A percentile compares a stretch with the other conserved stretches of the same genome.
Conservation (phyloP, 2,797 vertebrate species). For the Margarornis squamiger region DNA sequence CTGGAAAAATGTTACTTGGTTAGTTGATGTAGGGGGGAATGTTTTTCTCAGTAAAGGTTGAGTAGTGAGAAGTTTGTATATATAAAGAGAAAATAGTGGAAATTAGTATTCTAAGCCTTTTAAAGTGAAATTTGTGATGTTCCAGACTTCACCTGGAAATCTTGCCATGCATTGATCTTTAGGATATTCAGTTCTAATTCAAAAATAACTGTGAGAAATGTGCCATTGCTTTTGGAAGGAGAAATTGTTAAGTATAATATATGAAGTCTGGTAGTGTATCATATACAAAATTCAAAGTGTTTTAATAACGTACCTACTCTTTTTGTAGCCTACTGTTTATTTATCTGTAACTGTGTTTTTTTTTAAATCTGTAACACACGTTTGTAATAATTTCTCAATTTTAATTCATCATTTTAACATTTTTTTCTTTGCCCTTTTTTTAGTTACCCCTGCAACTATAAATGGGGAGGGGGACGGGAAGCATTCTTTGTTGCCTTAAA, state of each 20-base stretch:
- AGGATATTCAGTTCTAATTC: background rate
- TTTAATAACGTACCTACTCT: background rate
- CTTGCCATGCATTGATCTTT: accelerated
- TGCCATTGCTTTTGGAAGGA: background rate
- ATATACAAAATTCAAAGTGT: background rate
- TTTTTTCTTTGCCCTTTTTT: background rate
- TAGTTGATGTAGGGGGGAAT: background rate
- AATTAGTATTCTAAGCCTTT: background rate
- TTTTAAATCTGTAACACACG: background rate
- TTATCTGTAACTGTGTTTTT: background rate
- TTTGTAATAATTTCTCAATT: background rate
- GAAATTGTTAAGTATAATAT: background rate
- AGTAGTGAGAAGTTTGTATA: background rate
- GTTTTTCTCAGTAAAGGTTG: background rate
- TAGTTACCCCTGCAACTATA: background rate
- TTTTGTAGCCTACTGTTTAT: background rate
- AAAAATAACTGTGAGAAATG: background rate
- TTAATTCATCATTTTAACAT: background rate
- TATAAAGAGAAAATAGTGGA: background rate
- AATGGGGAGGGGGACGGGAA: background rate
- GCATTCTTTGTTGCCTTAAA: background rate
- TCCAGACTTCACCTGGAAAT: background rate
- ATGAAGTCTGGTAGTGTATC: background rate
- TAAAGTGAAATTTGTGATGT: background rate
- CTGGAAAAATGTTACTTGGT: background rate